Conservation (phyloP, 2,797 vertebrate species). For the Ataeniobius toweri region DNA sequence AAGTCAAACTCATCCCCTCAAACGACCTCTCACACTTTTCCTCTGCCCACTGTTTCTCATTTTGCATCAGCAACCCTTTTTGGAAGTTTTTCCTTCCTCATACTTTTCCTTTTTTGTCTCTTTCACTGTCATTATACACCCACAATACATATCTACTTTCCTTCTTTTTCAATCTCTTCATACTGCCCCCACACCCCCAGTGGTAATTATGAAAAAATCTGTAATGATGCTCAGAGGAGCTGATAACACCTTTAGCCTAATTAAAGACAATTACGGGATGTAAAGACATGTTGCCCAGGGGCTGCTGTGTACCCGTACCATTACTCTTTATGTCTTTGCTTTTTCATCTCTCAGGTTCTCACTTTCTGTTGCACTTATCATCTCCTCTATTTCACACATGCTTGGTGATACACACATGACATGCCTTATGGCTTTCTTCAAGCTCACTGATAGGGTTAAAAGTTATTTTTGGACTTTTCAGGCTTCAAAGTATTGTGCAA, state of each 20-base stretch:
- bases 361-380: slow-evolving; percentile 47
- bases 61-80: slow-evolving; percentile 52
- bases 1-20: slow-evolving; percentile 57
- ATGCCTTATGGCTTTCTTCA: slow-evolving; percentile 41
- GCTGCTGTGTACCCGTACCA: slow-evolving; percentile 69
- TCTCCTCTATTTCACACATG: slow-evolving; percentile 49
- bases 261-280: slow-evolving; percentile 84
- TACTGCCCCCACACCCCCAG: slow-evolving; percentile 69
- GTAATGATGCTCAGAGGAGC: slow-evolving; percentile 79
- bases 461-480: slow-evolving; percentile 17
- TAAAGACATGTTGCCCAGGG: slow-evolving; percentile 80
- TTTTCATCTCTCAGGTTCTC: slow-evolving; percentile 66
- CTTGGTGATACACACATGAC: slow-evolving; percentile 33
- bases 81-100: slow-evolving; percentile 34
- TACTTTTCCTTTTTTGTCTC: slow-evolving; percentile 10
- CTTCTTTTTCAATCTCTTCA: slow-evolving; percentile 52
- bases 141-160: slow-evolving; percentile 59
- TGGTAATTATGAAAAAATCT: slow-evolving; percentile 83
- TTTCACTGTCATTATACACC: slow-evolving; percentile 70
- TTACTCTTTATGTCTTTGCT: slow-evolving; percentile 59
- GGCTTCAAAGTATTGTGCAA: slow-evolving; percentile 11
- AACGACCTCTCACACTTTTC: slow-evolving; percentile 46
- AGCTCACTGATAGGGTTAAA: slow-evolving; percentile 37
- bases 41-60: slow-evolving; percentile 40
- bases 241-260: slow-evolving; percentile 85